A percentile compares a stretch with the other conserved stretches of the same genome.
phyloP scores from a whole-genome alignment of 2,113 vertebrate genomes.

The Dicaeum eximium region DNA sequence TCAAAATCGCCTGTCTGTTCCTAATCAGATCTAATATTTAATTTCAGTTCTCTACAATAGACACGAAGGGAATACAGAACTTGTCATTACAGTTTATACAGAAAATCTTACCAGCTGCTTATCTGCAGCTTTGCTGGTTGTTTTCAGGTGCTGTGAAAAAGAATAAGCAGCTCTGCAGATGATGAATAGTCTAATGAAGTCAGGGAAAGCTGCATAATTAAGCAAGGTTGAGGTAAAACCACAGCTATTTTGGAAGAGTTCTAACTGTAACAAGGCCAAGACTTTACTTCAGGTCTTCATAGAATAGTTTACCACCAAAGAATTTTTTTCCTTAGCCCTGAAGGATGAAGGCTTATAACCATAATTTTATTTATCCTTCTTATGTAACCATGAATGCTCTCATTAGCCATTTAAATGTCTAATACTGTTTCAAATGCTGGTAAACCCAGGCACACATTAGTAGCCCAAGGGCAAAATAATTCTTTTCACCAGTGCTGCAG shows the following conservation, averaged over 20 bases:
- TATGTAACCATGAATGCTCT: conserved; percentile 1
- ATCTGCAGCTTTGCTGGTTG: not conserved
- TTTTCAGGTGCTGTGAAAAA: not conserved
- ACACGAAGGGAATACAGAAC: not conserved
- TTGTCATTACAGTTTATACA: not conserved
- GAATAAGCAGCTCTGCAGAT: not conserved
- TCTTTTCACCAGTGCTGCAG: not conserved
- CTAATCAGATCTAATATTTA: not conserved
- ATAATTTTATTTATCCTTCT: conserved; percentile 50
- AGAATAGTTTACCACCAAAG: not conserved
- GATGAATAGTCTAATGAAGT: not conserved
- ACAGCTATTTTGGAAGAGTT: not conserved
- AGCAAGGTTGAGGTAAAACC: not conserved
- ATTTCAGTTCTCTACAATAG: not conserved
- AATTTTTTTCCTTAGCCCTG: not conserved
- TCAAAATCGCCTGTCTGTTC: not conserved
- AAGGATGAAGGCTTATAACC: not conserved
- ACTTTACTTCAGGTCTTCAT: conserved; percentile 37
- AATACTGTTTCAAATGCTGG: conserved; percentile 14
- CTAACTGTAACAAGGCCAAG: conserved; percentile 28
- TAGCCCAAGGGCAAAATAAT: conserved; percentile 27
- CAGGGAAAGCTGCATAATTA: not conserved
- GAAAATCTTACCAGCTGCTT: not conserved
- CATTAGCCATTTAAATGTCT: conserved; percentile 20
- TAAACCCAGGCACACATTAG: not conserved